Conservation (phyloP, 2,113 vertebrate species). For the Catharus minimus region DNA sequence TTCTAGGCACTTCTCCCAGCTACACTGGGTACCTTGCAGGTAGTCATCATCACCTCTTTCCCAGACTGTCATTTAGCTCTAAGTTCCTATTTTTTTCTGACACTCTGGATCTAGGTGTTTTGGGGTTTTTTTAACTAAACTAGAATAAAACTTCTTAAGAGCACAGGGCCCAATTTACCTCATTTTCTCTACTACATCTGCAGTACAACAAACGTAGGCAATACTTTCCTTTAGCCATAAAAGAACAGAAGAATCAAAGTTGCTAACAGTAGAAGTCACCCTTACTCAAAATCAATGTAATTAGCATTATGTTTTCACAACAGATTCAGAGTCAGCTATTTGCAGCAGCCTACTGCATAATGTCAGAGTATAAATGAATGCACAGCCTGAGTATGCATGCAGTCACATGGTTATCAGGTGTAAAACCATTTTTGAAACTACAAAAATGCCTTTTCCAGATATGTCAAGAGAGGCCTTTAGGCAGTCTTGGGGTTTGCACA, state of each 20-base stretch:
- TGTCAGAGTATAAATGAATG: not conserved
- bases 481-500: not conserved
- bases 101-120: not conserved
- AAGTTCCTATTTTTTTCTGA: not conserved
- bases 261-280: not conserved
- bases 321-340: not conserved
- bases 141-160: not conserved
- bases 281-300: not conserved
- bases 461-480: not conserved
- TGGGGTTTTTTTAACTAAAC: not conserved
- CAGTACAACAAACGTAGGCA: not conserved
- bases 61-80: not conserved
- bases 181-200: not conserved
- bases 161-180: not conserved
- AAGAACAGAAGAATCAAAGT: not conserved
- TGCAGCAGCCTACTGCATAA: not conserved
- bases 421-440: not conserved
- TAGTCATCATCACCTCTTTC: not conserved
- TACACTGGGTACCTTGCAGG: not conserved
- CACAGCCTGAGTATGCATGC: not conserved
- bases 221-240: not conserved
- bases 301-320: not conserved
- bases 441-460: not conserved
- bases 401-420: not conserved
- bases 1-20: not conserved